Base-by-base conservation (phyloP, 2,888 invertebrate species). In the Cyclophora albipunctata region DNA sequence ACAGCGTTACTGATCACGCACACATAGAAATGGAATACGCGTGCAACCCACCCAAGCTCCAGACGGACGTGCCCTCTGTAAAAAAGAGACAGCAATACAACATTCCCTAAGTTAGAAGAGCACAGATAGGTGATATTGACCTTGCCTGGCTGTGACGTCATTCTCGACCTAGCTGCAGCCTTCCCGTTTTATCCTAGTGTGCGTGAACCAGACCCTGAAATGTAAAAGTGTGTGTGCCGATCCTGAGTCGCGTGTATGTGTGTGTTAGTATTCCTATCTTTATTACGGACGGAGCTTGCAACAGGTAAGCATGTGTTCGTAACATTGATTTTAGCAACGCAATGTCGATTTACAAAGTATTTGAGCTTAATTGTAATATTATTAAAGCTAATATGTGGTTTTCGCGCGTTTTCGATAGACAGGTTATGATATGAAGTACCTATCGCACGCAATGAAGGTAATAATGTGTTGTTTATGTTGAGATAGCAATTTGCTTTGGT, bases 161-260 rank as follows among this genome's bases (percentile, higher is more conserved):
- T 84, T 78, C 71, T 73, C 90, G 90, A 90, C 90, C 90, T 90
- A 90, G 90, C 83, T 88, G 87, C 86, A 87, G 77, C 82, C 55
- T 80, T 76, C 71, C 73, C 69, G 43, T 56, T 66, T 62, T 67
- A 53, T 51, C 53, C 48, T 40, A 54, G 82, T 78, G 78, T 81
- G 81, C 65, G 84, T 85, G 84, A 84, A 75, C 84, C 84, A 84
- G 84, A 85, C 84, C 85, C 81, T 85, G 85, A 84, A 84, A 68
- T 57, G 45, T 54, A 4, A 52, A 69, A 75, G 64, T 64, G 56
- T 59, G 59, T 7, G 57, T 59, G 34, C 5, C 35, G 35, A 37
- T 43, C 35, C 50, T 41, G 53, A 50, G 58, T 49, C 3, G 4
- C 49, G 5, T 3, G 45, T 48, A 51, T 56, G 60, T 66, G 60